Percentiles rank a stretch among this genome's conserved stretches.
Conservation (phyloP, 2,888 invertebrate species). For the Trachelus tabidus region DNA sequence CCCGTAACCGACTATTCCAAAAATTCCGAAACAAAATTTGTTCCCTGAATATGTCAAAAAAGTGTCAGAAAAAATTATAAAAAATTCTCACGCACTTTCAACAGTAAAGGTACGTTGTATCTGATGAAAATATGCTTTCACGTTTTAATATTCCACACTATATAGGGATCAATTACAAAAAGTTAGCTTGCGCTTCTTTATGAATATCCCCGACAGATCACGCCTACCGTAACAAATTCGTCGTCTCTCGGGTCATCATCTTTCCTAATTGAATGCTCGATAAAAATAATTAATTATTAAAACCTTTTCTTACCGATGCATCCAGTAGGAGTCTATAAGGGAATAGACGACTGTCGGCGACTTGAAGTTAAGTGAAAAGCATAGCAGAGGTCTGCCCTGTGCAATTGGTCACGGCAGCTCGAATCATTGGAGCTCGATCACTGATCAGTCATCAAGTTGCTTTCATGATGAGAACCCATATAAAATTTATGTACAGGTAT, state of each 20-base stretch:
- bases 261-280: not conserved
- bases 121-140: not conserved
- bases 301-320: not conserved
- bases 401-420: slow-evolving; percentile 1
- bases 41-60: not conserved
- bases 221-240: not conserved
- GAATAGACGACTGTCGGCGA: not conserved
- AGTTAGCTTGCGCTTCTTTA: not conserved
- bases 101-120: not conserved
- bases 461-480: not conserved
- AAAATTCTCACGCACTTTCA: not conserved
- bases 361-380: not conserved
- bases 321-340: not conserved
- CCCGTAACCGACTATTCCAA: not conserved
- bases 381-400: not conserved
- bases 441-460: not conserved
- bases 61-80: not conserved
- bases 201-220: not conserved
- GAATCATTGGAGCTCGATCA: not conserved
- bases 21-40: not conserved
- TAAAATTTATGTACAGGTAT: not conserved
- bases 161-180: not conserved
- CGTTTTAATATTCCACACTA: not conserved
- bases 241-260: not conserved
- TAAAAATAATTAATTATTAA: slow-evolving; percentile 4